Base-by-base conservation (phyloP, 2,113 vertebrate species). In the Pluvianellus socialis region DNA sequence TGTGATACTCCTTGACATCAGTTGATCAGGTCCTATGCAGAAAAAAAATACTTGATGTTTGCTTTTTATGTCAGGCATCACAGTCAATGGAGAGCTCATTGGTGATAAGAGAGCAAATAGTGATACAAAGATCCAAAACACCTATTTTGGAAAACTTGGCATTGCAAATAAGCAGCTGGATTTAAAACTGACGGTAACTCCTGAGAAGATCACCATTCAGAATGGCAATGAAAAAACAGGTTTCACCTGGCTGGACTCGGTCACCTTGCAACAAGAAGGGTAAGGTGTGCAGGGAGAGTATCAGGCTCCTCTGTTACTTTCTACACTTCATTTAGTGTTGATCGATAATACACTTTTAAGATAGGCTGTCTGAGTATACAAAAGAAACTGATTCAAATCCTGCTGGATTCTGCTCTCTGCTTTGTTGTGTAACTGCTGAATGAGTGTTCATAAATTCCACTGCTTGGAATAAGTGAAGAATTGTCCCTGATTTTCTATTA, bases 111-210 rank as follows among this genome's bases (percentile, higher is more conserved):
- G 84, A 92, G 63, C 75, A 45, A 97, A 96, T 12, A 91, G 90
- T 33, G 75, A 90, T 74, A 90, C 95, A 27, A 97, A 98, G 53
- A 95, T 96, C 87, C 96, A 98, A 18, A 98, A 98, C 71, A 99
- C 99, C 0, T 99, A 99, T 95, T 99, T 99, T 97, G 98, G 99
- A 71, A 98, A 98, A 80, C 98, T 99, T 98, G 99, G 99, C 75
- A 98, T 99, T 82, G n/a, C 97, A 95, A 99, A 98, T 58, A 81
- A 95, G 67, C 92, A 88, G 19, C 94, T 99, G 94, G 96, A 98
- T 73, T 89, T 99, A 75, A 98, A 83, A 94, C 66, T 99, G 79
- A 98, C 98, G 93, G 98, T 99, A 92, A 99, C 98, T 75, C 98
- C 99, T 10, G 93, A 98, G 66, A 97, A 67, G 13, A 99, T 99